These are phyloP conservation scores for Dasyurus viverrinus DNA, from an alignment of 2,113 vertebrate genomes.

Conservation along the genomic window DNA sequence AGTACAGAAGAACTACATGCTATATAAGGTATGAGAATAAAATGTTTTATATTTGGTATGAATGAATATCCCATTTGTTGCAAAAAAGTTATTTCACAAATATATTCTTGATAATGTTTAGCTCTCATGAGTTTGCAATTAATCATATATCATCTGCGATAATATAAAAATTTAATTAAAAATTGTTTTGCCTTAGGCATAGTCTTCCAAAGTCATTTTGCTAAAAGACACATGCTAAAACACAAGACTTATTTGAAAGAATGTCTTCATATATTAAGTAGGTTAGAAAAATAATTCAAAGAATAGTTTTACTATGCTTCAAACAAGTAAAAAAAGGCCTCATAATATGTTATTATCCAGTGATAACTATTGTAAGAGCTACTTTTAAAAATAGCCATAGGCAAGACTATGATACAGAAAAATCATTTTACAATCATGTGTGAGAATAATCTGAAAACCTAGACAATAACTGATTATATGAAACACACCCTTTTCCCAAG, in stretches of 20 bases:
- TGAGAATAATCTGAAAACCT: neutral
- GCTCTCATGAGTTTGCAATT: too few relatives aligned
- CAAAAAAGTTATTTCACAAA: too few relatives aligned
- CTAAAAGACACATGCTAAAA: neutral
- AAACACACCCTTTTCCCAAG: neutral
- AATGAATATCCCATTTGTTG: neutral
- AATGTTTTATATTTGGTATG: neutral
- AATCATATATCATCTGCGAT: neutral
- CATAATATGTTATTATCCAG: neutral
- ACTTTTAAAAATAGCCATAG: neutral
- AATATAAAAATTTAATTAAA: neutral
- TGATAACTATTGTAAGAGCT: neutral
- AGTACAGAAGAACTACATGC: slow-evolving; percentile 8
- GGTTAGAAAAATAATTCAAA: slow-evolving; percentile 19
- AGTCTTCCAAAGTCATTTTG: neutral
- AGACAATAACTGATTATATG: neutral
- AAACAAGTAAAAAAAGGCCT: neutral
- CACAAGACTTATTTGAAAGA: neutral
- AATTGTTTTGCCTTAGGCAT: neutral
- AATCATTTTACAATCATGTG: neutral
- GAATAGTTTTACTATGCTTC: neutral
- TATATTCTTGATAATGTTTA: too few relatives aligned
- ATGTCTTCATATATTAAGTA: neutral
- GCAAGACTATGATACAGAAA: neutral
- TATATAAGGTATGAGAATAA: neutral